Conservation (phyloP, 1,140 invertebrate genomes). For the Ceratitis capitata region DNA sequence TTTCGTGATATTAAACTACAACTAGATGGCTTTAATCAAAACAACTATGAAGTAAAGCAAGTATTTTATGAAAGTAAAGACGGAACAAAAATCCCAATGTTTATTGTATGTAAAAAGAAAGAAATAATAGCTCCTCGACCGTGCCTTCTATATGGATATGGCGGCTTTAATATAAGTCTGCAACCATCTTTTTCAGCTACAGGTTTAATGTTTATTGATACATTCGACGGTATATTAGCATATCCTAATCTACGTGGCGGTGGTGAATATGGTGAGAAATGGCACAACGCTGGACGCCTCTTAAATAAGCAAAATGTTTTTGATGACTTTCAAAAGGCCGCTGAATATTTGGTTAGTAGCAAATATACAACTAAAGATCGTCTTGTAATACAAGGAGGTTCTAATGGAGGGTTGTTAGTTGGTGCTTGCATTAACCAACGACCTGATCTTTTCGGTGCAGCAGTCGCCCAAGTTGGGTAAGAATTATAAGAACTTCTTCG, state of each 20-base stretch:
- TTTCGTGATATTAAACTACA: slow-evolving; percentile 74
- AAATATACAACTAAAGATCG: slow-evolving; percentile 82
- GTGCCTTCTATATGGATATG: slow-evolving; percentile 95
- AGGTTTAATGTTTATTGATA: slow-evolving; percentile 85
- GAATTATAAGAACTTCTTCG: slow-evolving; percentile 68
- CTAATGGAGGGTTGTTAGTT: slow-evolving; percentile 95
- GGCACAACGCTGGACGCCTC: slow-evolving; percentile 93
- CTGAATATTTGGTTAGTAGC: slow-evolving; percentile 86
- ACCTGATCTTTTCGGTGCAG: slow-evolving; percentile 93
- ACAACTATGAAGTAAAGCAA: slow-evolving; percentile 86
- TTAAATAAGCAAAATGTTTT: slow-evolving; percentile 98
- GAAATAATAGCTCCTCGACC: slow-evolving; percentile 71
- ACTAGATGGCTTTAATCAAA: slow-evolving; percentile 84
- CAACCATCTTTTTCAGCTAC: slow-evolving; percentile 77
- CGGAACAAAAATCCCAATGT: slow-evolving; percentile 97
- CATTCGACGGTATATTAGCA: slow-evolving; percentile 88
- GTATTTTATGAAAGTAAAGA: slow-evolving; percentile 96
- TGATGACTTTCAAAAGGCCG: slow-evolving; percentile 95
- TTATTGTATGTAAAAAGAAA: slow-evolving; percentile 88
- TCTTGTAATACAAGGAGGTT: slow-evolving; percentile 91
- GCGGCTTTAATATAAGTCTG: slow-evolving; percentile 94
- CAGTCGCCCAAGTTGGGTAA: slow-evolving; percentile 85
- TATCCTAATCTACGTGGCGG: slow-evolving; percentile 96
- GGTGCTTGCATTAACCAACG: slow-evolving; percentile 94
- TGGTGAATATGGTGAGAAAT: slow-evolving; percentile 96